Percentiles rank a stretch among this genome's conserved stretches.
phyloP scores from a whole-genome alignment of 1,140 invertebrate species.

The Dysdera silvatica region DNA sequence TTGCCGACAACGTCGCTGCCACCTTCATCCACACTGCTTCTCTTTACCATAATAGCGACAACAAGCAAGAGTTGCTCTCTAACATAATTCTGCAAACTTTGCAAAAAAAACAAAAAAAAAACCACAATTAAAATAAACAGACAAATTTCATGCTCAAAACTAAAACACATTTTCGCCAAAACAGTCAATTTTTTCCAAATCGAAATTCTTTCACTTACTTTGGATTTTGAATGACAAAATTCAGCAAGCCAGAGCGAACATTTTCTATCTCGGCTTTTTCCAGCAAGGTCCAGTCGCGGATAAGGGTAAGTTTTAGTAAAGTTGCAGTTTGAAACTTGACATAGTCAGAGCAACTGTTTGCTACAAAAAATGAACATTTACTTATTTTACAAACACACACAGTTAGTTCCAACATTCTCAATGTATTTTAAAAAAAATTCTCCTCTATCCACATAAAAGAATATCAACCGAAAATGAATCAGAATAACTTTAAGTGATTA shows the following conservation, averaged over 20 bases:
- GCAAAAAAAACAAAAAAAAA: not conserved
- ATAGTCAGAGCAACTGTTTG: conserved; percentile 63
- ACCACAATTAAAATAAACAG: not conserved
- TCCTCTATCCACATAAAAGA: not conserved
- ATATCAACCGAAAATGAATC: not conserved
- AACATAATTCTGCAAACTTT: conserved; percentile 40
- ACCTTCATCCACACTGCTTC: conserved; percentile 62
- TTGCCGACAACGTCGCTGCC: conserved; percentile 55
- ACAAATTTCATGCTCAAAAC: not conserved
- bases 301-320: conserved; percentile 70
- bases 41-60: conserved; percentile 78
- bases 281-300: conserved; percentile 70
- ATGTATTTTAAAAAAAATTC: not conserved
- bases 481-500: not conserved
- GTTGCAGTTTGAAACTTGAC: conserved; percentile 78
- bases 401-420: not conserved
- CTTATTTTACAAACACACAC: not conserved
- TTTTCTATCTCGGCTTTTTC: conserved; percentile 58
- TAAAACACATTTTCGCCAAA: not conserved
- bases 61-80: conserved; percentile 49
- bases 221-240: conserved; percentile 63
- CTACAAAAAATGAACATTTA: conserved; percentile 47
- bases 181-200: not conserved
- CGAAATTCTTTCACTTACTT: not conserved
- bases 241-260: conserved; percentile 67